These are phyloP conservation scores for Marisa cornuarietis DNA, from an alignment of 1,140 invertebrate species.

Conservation along the genomic window DNA sequence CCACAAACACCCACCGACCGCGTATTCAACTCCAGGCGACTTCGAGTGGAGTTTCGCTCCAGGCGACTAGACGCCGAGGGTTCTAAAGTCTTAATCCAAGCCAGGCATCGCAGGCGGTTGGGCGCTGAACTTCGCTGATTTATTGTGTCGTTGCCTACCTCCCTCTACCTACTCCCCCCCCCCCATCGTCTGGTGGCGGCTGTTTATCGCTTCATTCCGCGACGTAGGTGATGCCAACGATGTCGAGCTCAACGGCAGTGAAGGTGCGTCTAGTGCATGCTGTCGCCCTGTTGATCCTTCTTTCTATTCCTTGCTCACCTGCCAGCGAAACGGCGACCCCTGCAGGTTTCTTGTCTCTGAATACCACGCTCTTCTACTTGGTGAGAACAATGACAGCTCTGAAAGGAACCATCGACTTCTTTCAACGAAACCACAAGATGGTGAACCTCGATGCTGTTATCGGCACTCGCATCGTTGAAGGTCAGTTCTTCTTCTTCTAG, in stretches of 20 bases:
- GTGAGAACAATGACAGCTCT: conserved; percentile 31
- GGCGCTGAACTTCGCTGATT: neutral
- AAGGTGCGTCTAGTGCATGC: conserved; percentile 2
- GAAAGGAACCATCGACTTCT: conserved; percentile 33
- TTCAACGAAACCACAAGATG: conserved; percentile 30
- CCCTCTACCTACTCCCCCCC: neutral
- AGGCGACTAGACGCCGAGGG: no score
- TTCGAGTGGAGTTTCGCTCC: no score
- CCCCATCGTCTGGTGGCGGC: neutral
- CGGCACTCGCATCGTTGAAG: conserved; percentile 52
- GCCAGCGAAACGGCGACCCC: neutral
- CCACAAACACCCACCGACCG: no score
- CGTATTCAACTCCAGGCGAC: no score
- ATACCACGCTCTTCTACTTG: conserved; percentile 19
- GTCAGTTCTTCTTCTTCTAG: conserved; percentile 24
- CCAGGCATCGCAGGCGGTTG: no score
- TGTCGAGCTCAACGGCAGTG: neutral
- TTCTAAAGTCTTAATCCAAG: no score
- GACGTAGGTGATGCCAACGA: neutral
- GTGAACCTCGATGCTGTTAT: conserved; percentile 54
- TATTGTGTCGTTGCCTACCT: no score
- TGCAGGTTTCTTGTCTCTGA: neutral
- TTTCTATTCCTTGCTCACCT: neutral
- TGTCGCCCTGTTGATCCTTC: neutral
- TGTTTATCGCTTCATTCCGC: neutral